Evolutionary conservation across 2,113 vertebrate species (phyloP).

Genomic region (Hippocampus comes): DNA sequence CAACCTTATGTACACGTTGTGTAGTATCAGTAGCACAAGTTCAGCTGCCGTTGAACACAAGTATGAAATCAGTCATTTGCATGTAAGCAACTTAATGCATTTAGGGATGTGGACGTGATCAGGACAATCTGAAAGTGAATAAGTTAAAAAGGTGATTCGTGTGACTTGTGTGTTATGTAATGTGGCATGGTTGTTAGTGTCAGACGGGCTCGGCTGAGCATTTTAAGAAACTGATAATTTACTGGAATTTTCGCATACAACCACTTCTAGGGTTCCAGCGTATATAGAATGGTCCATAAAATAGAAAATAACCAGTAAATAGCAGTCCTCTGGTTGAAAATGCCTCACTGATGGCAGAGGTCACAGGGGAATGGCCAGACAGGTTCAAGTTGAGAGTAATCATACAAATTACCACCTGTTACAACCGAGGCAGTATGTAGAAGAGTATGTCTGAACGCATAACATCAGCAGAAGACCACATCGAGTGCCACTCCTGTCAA

Average conservation of each 20-base stretch:
- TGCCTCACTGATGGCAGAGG: conserved; percentile 7
- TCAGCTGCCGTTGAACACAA: conserved; percentile 7
- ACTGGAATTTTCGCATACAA: conserved; percentile 3
- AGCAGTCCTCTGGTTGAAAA: conserved; percentile 3
- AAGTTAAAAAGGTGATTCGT: conserved; percentile 3
- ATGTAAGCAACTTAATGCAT: neutral
- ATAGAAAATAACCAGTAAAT: conserved; percentile 12
- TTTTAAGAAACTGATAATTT: conserved; percentile 5
- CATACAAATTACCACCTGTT: conserved; percentile 5
- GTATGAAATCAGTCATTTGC: neutral
- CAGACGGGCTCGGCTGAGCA: neutral
- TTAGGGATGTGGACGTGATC: conserved; percentile 2
- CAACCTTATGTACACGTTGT: neutral
- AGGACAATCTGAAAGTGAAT: neutral
- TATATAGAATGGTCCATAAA: neutral
- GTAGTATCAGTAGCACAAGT: neutral
- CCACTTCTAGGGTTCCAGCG: neutral
- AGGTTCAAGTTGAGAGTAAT: neutral
- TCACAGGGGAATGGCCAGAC: conserved; percentile 3
- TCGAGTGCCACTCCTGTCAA: conserved; percentile 9
- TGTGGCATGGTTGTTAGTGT: conserved; percentile 7
- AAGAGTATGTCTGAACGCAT: neutral
- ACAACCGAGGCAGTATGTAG: conserved; percentile 1
- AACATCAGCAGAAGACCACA: conserved; percentile 8
- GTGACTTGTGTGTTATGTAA: neutral